phyloP scores from a whole-genome alignment of 1,140 invertebrate genomes.

The Mylabris phalerata region DNA sequence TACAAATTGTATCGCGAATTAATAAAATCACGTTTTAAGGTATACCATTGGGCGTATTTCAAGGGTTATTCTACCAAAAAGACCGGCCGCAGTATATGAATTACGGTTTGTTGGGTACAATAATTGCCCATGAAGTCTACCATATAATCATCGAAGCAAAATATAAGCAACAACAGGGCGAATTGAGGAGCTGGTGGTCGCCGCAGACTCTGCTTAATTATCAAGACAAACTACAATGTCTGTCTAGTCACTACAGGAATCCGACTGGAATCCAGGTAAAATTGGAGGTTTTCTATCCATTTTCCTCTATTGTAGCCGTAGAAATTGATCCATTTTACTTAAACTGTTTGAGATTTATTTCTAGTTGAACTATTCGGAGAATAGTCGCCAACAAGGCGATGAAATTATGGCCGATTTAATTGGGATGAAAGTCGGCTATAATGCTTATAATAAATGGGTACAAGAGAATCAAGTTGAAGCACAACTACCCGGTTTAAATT shows the following conservation, averaged over 20 bases:
- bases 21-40: conserved; percentile 44
- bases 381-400: conserved; percentile 53
- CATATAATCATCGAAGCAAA: conserved; percentile 47
- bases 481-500: conserved; percentile 60
- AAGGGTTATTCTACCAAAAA: conserved; percentile 79
- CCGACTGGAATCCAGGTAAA: background rate
- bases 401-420: conserved; percentile 84
- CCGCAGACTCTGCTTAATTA: conserved; percentile 25
- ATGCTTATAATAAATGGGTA: conserved; percentile 68
- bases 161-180: conserved; percentile 11
- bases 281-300: background rate
- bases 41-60: conserved; percentile 86
- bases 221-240: conserved; percentile 27
- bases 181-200: conserved; percentile 27
- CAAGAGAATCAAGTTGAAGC: conserved; percentile 56
- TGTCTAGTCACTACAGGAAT: conserved; percentile 25
- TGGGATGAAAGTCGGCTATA: conserved; percentile 80
- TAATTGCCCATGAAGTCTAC: conserved; percentile 91
- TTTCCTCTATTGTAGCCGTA: background rate
- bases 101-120: conserved; percentile 85
- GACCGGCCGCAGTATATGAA: conserved; percentile 85
- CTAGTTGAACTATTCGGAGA: conserved; percentile 79
- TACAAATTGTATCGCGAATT: no score
- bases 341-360: conserved; percentile 22
- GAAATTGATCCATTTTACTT: background rate